phyloP scores from a whole-genome alignment of 2,888 invertebrate species.

The Andrena trimmerana region DNA sequence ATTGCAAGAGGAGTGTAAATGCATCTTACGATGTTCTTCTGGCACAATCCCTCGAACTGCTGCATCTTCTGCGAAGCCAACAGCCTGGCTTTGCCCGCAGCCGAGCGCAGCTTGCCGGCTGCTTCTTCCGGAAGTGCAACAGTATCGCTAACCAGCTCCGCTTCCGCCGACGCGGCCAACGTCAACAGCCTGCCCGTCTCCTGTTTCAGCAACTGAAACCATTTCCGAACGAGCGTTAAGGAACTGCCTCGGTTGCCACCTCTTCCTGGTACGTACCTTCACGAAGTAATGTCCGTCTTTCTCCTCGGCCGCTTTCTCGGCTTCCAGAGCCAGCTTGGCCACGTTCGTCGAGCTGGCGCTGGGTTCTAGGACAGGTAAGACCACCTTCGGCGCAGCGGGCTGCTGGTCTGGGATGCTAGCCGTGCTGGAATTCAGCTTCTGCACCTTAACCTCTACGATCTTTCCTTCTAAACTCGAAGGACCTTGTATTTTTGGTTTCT shows the following conservation, averaged over 20 bases:
- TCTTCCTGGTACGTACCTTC: conserved; percentile 82
- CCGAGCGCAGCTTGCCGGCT: conserved; percentile 93
- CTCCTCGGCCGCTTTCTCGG: conserved; percentile 81
- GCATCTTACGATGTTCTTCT: conserved; percentile 88
- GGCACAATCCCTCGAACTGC: conserved; percentile 94
- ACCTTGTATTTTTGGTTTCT: conserved; percentile 51
- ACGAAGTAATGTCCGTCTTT: conserved; percentile 93
- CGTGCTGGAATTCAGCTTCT: conserved; percentile 75
- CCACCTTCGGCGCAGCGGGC: conserved; percentile 85
- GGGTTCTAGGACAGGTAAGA: conserved; percentile 82
- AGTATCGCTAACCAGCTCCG: conserved; percentile 87
- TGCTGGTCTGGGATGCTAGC: conserved; percentile 84
- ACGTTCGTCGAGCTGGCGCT: conserved; percentile 77
- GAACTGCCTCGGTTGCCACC: not conserved
- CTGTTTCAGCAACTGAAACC: conserved; percentile 88
- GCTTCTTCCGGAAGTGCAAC: conserved; percentile 91
- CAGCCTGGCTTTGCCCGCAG: conserved; percentile 96
- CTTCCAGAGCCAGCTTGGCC: conserved; percentile 74
- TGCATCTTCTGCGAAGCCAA: conserved; percentile 97
- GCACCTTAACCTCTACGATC: conserved; percentile 64
- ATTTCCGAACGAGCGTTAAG: conserved; percentile 17
- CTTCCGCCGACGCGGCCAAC: conserved; percentile 90
- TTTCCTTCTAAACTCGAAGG: conserved; percentile 43
- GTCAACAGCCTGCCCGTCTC: conserved; percentile 90
- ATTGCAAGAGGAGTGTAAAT: not conserved